Conservation (phyloP, 2,888 invertebrate genomes). For the Lathronympha strigana region DNA sequence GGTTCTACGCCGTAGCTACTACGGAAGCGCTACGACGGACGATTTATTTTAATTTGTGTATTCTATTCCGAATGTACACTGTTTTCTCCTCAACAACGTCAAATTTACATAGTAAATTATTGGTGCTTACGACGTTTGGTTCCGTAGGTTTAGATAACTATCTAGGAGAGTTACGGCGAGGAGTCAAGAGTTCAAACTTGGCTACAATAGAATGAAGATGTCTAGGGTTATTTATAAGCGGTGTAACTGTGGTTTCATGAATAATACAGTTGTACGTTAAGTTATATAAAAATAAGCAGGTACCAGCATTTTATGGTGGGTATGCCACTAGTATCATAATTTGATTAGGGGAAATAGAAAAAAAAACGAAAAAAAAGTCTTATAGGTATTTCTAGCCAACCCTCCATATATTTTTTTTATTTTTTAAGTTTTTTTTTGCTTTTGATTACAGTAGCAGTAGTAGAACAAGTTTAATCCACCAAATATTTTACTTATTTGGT, state of each 20-base stretch:
- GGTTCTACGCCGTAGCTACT: constrained; percentile 23
- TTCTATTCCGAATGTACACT: constrained; percentile 21
- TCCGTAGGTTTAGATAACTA: constrained; percentile 26
- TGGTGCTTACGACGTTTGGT: constrained; percentile 1
- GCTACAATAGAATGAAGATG: constrained; percentile 34
- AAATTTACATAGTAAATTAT: neutral
- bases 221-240: constrained; percentile 25
- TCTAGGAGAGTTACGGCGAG: constrained; percentile 32
- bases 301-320: no score
- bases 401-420: no score
- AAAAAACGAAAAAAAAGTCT: no score
- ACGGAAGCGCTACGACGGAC: constrained; percentile 33
- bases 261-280: neutral
- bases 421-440: no score
- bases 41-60: constrained; percentile 41
- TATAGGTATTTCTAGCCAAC: no score
- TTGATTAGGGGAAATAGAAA: no score
- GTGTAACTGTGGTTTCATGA: constrained; percentile 5
- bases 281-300: no score
- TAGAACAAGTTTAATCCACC: no score
- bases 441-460: no score
- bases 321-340: no score
- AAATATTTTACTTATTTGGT: no score
- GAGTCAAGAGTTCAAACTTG: constrained; percentile 35
- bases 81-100: neutral